Conservation (phyloP, 2,113 vertebrate species). For the Raphicerus campestris region DNA sequence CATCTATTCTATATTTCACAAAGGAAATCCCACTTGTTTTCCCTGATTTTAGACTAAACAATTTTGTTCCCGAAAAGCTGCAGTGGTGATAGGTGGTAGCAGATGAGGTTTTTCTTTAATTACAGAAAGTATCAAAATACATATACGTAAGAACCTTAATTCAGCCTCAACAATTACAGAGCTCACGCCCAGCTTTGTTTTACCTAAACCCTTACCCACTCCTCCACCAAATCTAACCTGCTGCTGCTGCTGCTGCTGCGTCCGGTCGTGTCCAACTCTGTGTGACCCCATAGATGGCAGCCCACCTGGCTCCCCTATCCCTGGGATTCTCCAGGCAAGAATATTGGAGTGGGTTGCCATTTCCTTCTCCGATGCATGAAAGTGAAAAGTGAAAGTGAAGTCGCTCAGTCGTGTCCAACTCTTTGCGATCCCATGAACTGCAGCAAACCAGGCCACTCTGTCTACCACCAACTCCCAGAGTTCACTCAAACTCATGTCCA, state of each 20-base stretch:
- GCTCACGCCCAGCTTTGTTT: neutral
- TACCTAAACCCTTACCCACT: neutral
- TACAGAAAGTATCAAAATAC: neutral
- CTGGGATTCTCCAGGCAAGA: too few relatives aligned
- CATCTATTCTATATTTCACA: neutral
- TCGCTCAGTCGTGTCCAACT: too few relatives aligned
- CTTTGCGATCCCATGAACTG: too few relatives aligned
- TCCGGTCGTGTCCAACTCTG: rapidly evolving
- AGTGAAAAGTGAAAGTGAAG: too few relatives aligned
- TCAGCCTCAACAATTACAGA: constrained; percentile 11
- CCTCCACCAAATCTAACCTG: neutral
- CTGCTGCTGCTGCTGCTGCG: too few relatives aligned
- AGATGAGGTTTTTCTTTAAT: neutral
- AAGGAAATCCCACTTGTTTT: neutral
- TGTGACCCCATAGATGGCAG: too few relatives aligned
- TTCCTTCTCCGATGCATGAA: too few relatives aligned
- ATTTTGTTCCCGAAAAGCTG: neutral
- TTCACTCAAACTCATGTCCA: too few relatives aligned
- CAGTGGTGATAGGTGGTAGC: neutral
- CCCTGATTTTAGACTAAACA: constrained; percentile 23
- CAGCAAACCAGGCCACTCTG: too few relatives aligned
- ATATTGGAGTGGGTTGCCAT: too few relatives aligned
- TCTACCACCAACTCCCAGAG: too few relatives aligned
- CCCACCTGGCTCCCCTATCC: too few relatives aligned
- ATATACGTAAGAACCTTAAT: neutral